Evolutionary conservation across 2,797 vertebrate species (phyloP), one percentile per base, ranked within the genome.

Genomic region (Vultur gryphus): DNA sequence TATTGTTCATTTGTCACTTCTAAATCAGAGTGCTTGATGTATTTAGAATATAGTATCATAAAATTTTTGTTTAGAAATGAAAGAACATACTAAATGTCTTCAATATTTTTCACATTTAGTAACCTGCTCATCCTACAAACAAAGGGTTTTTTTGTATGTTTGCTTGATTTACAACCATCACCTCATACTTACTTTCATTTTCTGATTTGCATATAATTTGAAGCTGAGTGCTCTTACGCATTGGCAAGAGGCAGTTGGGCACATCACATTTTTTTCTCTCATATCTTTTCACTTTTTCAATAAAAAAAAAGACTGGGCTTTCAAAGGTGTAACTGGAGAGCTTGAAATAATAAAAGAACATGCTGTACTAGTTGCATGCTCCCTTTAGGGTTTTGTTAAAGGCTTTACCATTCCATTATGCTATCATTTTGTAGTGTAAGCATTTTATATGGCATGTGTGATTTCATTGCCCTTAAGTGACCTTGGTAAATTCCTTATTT

Each of bases 381-480:
- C 84, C 77, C 96, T 97, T 76, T 83, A 96, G 65, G 75, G 37
- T 95, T 97, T 87, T 93, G 82, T 88, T 90, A 92, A 97, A 95
- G 93, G 92, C 55, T 97, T 97, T 96, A 70, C 93, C 94, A 66
- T 95, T 96, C 96, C 91, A 79, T 96, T 97, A 96, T 86, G 76
- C 83, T 96, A 97, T 96, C 95, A 78, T 96, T 97, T 86, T 92
- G 94, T 96, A 94, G 89, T 48, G 71, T 93, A 94, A 95, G 85
- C 86, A 87, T 97, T 97, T 97, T 97, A 96, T 96, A 83, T 84
- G 83, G 90, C 77, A 62, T 94, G 57, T 96, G 94, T 96, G 96
- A 97, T 97, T 97, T 95, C 89, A 95, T 69, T 98, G 97, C 97
- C 97, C 96, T 97, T 84, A 91, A 92, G 87, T 96, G 96, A 97